Evolutionary conservation across 2,888 invertebrate species (phyloP), one percentile per base, ranked within the genome.

Genomic region (Punctoribates punctum): DNA sequence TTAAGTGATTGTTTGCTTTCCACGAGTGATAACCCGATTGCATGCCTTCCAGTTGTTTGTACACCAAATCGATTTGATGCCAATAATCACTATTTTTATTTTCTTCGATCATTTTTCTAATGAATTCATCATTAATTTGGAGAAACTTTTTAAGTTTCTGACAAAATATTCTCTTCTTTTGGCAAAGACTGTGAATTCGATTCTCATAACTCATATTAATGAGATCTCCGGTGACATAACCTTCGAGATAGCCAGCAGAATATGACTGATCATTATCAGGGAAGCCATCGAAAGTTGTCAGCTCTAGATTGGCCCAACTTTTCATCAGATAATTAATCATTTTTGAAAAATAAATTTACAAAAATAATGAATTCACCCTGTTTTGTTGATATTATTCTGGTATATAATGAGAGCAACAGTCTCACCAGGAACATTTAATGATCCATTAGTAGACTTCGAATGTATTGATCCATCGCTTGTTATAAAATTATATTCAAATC

Each of bases 211-310:
- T 91, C 81, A 89, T 88, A 83, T 90, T 89, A 80, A 94, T 92
- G 76, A 91, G 86, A 78, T 89, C 89, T 89, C 90, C 90, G 13
- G 94, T 92, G 3, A 93, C 83, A 27, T 89, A 89, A 0, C 93
- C 94, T 84, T 95, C 94, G 0, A 91, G 87, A 57, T 91, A 86
- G 6, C 94, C 94, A 1, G 94, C 94, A 0, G 91, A 90, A 83
- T 90, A 92, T 0, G 93, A 93, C 85, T 94, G 94, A 57, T 90
- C 88, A 81, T 88, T 88, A 83, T 94, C 93, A 0, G 89, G 88
- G 83, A 89, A 91, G 5, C 87, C 42, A 57, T 62, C 34, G 38
- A 20, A 67, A 6, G 65, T 38, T 9, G n/a, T 4, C 6, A 67
- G 34, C 38, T 67, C 65, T 67, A 67, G n/a, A 67, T 67, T 67